Evolutionary conservation across 2,113 vertebrate genomes (phyloP), one percentile per base, ranked within the genome.

Genomic region (Serinus canaria): DNA sequence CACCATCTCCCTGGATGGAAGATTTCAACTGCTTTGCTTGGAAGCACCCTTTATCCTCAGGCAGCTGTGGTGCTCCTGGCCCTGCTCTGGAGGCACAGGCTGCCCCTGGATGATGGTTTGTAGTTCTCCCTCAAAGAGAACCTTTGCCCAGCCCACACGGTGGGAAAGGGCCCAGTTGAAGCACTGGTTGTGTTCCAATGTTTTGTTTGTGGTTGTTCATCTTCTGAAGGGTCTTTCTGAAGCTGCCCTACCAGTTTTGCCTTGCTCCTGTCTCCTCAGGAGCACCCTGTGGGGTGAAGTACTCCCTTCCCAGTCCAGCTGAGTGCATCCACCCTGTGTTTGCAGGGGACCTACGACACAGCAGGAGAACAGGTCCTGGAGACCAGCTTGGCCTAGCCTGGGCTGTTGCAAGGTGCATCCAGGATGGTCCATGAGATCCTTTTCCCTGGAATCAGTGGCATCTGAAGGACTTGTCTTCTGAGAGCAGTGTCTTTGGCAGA

Each of bases 1-100:
- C 0, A 0, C 9, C 31, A 11, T 11, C 3, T 19, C 15, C 30
- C 20, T 46, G n/a, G 8, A 41, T 5, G 7, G 56, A 69, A 52
- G 22, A 46, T 37, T 69, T 35, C 44, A 50, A 1, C 21, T 17
- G 2, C 35, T 63, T 63, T 84, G 44, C 44, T 64, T 77, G 69
- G 43, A 46, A 64, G 2, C 27, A 55, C 33, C 55, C 63, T 68
- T 74, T 52, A 37, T 39, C 46, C 20, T 43, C 37, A 66, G 27
- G 23, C 15, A 63, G 39, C 39, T 77, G 27, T 31, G 1, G 2
- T 27, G n/a, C 33, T 89, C 10, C 73, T 72, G 46, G 30, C 27
- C 64, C 49, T 63, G 25, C 8, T 63, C 39, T 84, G 50, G 41
- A 69, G 41, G 31, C 39, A 63, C 47, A 53, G 69, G 10, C 25